Percentiles rank a stretch among this genome's conserved stretches.
Evolutionary conservation across 2,797 vertebrate genomes (phyloP).

Genomic region (Morelia viridis): DNA sequence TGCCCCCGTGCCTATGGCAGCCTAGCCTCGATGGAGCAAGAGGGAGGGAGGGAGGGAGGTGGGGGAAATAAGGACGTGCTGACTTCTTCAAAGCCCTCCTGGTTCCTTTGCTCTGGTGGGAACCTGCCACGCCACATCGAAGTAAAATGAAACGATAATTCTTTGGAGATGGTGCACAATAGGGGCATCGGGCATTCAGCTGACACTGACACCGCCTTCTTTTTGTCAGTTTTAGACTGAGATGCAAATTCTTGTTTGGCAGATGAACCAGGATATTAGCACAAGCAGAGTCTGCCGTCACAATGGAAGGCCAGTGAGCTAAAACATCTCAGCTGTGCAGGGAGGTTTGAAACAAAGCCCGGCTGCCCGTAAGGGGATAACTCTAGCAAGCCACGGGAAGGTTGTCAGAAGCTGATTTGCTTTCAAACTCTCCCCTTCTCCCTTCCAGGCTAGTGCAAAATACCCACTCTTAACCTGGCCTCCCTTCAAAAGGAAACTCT

Average conservation of each 20-base stretch:
- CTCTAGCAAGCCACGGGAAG: not conserved
- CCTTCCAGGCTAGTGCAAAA: not conserved
- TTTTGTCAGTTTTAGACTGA: not conserved
- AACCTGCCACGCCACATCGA: not conserved
- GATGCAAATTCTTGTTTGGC: not conserved
- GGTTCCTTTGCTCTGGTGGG: not conserved
- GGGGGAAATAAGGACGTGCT: not conserved
- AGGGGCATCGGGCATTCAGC: not conserved
- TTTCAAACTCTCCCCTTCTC: not conserved
- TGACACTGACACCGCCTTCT: not conserved
- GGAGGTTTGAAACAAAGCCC: not conserved
- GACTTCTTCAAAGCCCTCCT: too few species aligned
- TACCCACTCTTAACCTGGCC: not conserved
- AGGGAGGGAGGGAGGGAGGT: not conserved
- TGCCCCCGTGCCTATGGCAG: not conserved
- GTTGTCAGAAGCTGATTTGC: not conserved
- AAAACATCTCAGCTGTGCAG: not conserved
- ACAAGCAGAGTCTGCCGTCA: not conserved
- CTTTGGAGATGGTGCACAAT: not conserved
- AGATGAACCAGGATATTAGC: not conserved
- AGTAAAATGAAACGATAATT: not conserved
- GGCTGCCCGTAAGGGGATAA: not conserved
- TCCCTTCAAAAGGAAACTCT: not conserved
- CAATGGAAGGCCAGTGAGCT: not conserved
- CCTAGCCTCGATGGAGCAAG: not conserved